These are phyloP conservation scores for Tenualosa ilisha DNA, from an alignment of 2,797 vertebrate genomes.

Conservation along the genomic window DNA sequence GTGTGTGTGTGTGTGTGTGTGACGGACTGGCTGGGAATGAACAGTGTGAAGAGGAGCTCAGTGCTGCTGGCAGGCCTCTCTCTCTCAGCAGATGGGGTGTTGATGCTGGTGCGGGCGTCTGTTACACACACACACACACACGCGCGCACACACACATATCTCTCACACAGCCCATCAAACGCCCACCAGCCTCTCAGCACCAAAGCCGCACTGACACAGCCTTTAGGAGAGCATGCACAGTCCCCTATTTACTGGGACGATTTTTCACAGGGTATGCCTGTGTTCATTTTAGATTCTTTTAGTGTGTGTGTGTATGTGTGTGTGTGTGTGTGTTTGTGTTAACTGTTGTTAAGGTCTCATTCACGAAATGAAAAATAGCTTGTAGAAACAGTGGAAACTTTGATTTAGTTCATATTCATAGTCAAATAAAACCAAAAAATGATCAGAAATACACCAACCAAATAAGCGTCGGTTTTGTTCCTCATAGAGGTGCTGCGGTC, in stretches of 20 bases:
- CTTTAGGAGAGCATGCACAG: not conserved
- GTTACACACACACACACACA: constrained; percentile 41
- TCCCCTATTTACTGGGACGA: not conserved
- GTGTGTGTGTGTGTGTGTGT: constrained; percentile 48
- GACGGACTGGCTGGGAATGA: constrained; percentile 58
- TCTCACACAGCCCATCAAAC: not conserved
- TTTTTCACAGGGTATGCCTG: not conserved
- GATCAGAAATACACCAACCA: not conserved
- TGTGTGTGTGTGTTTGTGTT: not conserved
- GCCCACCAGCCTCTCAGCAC: constrained; percentile 3
- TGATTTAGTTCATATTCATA: not conserved
- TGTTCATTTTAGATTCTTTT: not conserved
- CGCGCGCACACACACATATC: too few relatives aligned
- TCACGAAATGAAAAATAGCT: not conserved
- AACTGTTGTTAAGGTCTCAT: not conserved
- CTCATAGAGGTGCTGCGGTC: not conserved
- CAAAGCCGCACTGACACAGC: not conserved
- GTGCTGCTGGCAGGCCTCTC: constrained; percentile 55
- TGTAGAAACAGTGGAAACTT: not conserved
- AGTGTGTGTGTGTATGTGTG: not conserved
- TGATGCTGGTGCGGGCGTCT: constrained; percentile 49
- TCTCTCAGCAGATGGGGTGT: constrained; percentile 55
- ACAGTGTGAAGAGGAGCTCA: constrained; percentile 59
- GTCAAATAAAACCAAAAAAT: too few relatives aligned
- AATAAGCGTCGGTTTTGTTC: not conserved